Evolutionary conservation across 2,797 vertebrate genomes (phyloP).

Genomic region (Platalea minor): DNA sequence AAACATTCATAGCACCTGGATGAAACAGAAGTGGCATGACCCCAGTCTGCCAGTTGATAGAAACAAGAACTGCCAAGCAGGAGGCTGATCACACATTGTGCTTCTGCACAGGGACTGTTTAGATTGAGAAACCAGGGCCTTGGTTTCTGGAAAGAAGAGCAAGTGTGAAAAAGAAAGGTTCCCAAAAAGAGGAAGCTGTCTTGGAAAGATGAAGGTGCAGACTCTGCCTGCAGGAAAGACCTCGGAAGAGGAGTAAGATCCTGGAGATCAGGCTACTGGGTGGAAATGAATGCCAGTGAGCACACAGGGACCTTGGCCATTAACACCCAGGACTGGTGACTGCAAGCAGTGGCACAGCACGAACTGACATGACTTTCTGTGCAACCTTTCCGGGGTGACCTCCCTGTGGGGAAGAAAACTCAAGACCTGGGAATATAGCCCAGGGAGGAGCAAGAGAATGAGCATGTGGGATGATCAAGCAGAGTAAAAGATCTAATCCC

Average conservation of each 20-base stretch:
- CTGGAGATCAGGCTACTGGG: not conserved
- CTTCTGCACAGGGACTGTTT: not conserved
- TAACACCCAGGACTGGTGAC: not conserved
- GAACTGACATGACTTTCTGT: not conserved
- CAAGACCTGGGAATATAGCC: not conserved
- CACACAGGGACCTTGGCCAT: not conserved
- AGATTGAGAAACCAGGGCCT: not conserved
- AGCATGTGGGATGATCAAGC: not conserved
- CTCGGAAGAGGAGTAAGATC: not conserved
- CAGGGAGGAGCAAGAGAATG: not conserved
- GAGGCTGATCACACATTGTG: not conserved
- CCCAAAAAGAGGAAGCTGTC: not conserved
- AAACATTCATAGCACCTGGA: not conserved
- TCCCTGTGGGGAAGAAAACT: not conserved
- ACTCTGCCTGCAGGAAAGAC: not conserved
- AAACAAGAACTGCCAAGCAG: accelerated
- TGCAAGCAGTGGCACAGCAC: not conserved
- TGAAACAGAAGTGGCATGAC: not conserved
- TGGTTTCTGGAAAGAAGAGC: not conserved
- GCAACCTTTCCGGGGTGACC: not conserved
- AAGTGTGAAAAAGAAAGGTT: not conserved
- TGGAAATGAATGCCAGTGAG: not conserved
- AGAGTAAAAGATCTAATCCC: not conserved
- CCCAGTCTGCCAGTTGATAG: not conserved
- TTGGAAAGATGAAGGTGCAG: not conserved